A percentile compares a stretch with the other conserved stretches of the same genome.
These are phyloP conservation scores for Carassius auratus DNA, from an alignment of 2,113 vertebrate species.

Conservation along the genomic window DNA sequence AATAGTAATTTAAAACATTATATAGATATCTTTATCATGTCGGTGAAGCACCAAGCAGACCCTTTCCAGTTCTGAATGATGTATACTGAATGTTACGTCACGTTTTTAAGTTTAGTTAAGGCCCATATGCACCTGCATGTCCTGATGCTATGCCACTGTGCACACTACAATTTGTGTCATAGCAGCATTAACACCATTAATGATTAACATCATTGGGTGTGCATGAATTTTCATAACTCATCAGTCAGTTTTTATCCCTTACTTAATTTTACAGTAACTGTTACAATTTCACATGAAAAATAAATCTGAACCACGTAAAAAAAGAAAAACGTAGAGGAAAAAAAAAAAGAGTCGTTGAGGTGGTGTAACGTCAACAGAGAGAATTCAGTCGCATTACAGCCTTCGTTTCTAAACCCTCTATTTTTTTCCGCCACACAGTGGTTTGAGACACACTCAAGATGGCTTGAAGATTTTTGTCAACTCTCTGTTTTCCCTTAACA, in stretches of 20 bases:
- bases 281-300: not conserved
- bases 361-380: not conserved
- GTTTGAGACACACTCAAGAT: conserved; percentile 20
- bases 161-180: not conserved
- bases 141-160: too few species aligned
- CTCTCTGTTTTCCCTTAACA: conserved; percentile 34
- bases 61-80: too few species aligned
- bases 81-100: too few species aligned
- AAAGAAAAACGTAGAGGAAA: too few species aligned
- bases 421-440: not conserved
- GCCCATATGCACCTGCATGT: too few species aligned
- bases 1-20: too few species aligned
- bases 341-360: not conserved
- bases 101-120: too few species aligned
- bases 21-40: too few species aligned
- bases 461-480: conserved; percentile 5
- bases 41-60: too few species aligned
- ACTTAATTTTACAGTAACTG: not conserved
- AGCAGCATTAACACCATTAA: not conserved
- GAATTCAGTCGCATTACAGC: not conserved
- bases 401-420: not conserved
- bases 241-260: not conserved
- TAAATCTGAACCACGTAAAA: not conserved
- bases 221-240: not conserved
- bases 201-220: not conserved